Evolutionary conservation across 2,113 vertebrate genomes (phyloP), one percentile per base, ranked within the genome.

Genomic region (Pseudopodoces humilis): DNA sequence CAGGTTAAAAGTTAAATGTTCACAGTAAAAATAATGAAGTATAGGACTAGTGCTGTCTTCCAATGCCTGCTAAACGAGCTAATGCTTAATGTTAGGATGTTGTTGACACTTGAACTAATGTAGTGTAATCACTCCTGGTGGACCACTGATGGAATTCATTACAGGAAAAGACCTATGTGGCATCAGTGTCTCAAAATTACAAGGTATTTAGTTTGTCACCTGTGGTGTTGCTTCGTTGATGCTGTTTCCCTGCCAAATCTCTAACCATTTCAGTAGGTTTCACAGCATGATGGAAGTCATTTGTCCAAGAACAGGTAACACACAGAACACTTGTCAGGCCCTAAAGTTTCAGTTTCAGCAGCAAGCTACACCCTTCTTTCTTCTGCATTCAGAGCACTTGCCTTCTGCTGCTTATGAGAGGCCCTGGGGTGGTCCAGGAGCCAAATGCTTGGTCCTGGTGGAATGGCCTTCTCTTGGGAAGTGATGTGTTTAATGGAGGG

Each of bases 341-440:
- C 8, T 15, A n/a, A 60, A 44, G 62, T 33, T 90, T 59, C 22
- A 18, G 30, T 84, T 59, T 79, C 41, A 60, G 62, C 37, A 69
- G 75, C 8, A 15, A 55, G 53, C 60, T 49, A 24, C 18, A 13
- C 27, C 44, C 7, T 59, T 50, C 9, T 33, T 52, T 70, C 35
- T 77, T 43, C 63, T 39, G 27, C 12, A 1, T 14, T 3, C 1
- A 1, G 11, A 10, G 33, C 6, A 18, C 43, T 46, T 2, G 2
- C 2, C 0, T 67, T 30, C 41, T 19, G 78, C 60, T 63, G 46
- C 53, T 74, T 0, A 0, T 14, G 47, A 19, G 55, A 21, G 22
- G 10, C 74, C 23, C 24, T 60, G 56, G 13, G 52, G 7, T 84
- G 24, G 7, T 30, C 50, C 6, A 4, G 25, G 16, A 72, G 49